phyloP scores from a whole-genome alignment of 2,888 invertebrate species.

The Phengaris arion region DNA sequence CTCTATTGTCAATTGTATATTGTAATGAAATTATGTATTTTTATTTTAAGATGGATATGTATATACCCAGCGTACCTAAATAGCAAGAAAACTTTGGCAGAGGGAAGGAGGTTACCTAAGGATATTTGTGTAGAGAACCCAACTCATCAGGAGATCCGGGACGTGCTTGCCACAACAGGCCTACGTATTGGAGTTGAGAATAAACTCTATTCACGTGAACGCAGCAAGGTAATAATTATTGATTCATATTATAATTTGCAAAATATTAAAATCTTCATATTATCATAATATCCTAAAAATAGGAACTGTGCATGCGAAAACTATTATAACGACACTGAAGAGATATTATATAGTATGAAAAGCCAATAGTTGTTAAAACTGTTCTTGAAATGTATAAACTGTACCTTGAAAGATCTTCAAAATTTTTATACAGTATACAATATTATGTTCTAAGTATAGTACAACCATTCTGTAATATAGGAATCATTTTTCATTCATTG shows the following conservation, averaged over 20 bases:
- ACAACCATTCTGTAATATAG: too few relatives aligned
- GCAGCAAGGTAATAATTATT: slow-evolving; percentile 82
- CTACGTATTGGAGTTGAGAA: slow-evolving; percentile 93
- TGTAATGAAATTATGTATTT: slow-evolving; percentile 16
- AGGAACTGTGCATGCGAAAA: neutral
- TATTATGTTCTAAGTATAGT: too few relatives aligned
- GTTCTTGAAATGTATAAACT: too few relatives aligned
- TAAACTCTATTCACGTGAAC: slow-evolving; percentile 94
- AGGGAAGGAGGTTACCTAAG: slow-evolving; percentile 92
- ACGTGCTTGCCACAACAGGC: slow-evolving; percentile 91
- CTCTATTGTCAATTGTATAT: neutral
- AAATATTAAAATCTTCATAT: too few relatives aligned
- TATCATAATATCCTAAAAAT: too few relatives aligned
- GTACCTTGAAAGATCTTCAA: neutral
- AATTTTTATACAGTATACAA: too few relatives aligned
- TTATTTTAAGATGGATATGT: slow-evolving; percentile 91
- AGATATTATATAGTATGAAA: neutral
- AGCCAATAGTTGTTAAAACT: neutral
- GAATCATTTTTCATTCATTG: too few relatives aligned
- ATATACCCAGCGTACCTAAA: slow-evolving; percentile 98
- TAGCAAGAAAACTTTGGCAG: slow-evolving; percentile 92
- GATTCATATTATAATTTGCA: too few relatives aligned
- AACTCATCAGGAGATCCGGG: slow-evolving; percentile 95
- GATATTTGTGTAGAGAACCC: slow-evolving; percentile 96
- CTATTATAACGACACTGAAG: neutral